These are phyloP conservation scores for Pantherophis guttatus DNA, from an alignment of 2,113 vertebrate genomes.

Conservation along the genomic window DNA sequence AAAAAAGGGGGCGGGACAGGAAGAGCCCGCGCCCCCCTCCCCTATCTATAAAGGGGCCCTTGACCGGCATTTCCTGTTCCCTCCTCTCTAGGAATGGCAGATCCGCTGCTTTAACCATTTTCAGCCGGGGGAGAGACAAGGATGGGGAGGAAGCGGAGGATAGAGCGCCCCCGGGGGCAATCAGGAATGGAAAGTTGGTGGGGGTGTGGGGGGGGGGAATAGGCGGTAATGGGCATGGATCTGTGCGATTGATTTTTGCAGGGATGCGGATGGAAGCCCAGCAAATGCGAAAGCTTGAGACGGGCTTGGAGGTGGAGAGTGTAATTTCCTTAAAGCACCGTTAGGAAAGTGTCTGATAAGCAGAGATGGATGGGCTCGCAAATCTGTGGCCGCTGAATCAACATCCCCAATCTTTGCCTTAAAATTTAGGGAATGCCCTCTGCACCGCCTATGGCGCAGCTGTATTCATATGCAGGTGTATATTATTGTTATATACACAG, in stretches of 20 bases:
- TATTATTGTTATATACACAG: background rate
- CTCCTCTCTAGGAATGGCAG: background rate
- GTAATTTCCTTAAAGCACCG: background rate
- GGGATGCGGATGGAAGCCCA: background rate
- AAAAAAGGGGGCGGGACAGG: background rate
- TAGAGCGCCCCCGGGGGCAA: background rate
- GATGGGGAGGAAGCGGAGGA: background rate
- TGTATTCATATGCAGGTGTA: background rate
- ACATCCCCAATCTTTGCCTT: background rate
- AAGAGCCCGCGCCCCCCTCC: background rate
- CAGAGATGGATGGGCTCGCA: background rate
- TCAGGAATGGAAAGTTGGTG: background rate
- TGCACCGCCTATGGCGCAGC: background rate
- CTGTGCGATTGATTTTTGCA: background rate
- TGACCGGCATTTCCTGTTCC: background rate
- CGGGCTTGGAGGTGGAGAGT: background rate
- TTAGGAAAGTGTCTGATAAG: background rate
- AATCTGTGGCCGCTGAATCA: background rate
- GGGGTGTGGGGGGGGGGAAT: too few species aligned
- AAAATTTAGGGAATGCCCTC: background rate
- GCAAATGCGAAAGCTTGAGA: background rate
- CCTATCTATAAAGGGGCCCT: background rate
- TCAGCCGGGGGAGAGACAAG: background rate
- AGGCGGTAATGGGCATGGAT: background rate
- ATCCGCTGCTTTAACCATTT: conserved; percentile 1